Evolutionary conservation across 92 coral and sea anemone genomes (phyloP), one percentile per base, ranked within the genome.

Genomic region (Zoanthus gigantus): DNA sequence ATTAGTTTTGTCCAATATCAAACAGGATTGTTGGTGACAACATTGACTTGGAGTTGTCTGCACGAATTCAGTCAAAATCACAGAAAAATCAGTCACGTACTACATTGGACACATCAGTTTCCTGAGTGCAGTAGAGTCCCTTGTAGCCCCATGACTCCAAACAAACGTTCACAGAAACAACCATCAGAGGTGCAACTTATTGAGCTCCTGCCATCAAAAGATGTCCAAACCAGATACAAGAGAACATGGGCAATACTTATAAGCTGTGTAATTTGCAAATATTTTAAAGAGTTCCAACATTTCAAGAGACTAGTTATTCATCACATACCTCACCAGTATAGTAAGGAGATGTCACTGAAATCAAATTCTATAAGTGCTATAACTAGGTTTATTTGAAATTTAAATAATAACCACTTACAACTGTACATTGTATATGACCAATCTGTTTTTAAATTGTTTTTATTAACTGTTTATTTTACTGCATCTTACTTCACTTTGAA

Each of bases 21-120:
- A 57, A 23, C 69, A 85, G 88, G 47, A 85, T 85, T 72, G 82
- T 85, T 85, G 82, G 82, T 63, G 72, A 72, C 88, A 85, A 85
- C 53, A 74, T 53, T 31, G 88, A 85, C 78, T 18, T 48, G 60
- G 78, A 84, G 23, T n/a, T 84, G 28, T 60, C 17, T 13, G 80
- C 88, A 47, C 30, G 88, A 53, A 18, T 47, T 29, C 88, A 84
- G 63, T 69, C 88, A 46, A 72, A 48, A 16, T 67, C 72, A 7
- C 78, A 72, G 32, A 79, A 66, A n/a, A 88, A 79, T 31, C 71
- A 71, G 56, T 79, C 87, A n/a, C n/a, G n/a, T n/a, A n/a, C 73
- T 88, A n/a, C 91, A 88, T 61, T 80, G 91, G 87, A 82, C 87
- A 14, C 87, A 88, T 45, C 91, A 88, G 87, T 88, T 69, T 81